Evolutionary conservation across 1,140 invertebrate species (phyloP).

Genomic region (Euwallacea fornicatus): DNA sequence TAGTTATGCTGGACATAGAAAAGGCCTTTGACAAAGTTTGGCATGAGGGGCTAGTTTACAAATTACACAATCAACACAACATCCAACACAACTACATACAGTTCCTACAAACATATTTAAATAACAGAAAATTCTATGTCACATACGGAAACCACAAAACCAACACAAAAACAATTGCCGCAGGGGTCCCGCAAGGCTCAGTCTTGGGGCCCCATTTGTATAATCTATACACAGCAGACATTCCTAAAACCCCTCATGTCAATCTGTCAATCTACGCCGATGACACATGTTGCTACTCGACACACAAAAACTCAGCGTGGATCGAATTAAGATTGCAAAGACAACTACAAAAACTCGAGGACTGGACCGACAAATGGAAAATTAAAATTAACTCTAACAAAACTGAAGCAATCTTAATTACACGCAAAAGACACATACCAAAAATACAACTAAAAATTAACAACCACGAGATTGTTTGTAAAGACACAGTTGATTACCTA

Average conservation of each 20-base stretch:
- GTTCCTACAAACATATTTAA: conserved; percentile 1
- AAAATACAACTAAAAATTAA: not conserved
- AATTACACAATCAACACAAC: not conserved
- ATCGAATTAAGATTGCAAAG: not conserved
- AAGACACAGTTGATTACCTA: not conserved
- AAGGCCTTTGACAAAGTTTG: conserved; percentile 30
- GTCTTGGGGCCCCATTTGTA: conserved; percentile 8
- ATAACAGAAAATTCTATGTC: not conserved
- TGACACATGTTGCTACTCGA: not conserved
- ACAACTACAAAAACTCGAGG: not conserved
- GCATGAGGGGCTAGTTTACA: conserved; percentile 15
- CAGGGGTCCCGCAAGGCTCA: conserved; percentile 19
- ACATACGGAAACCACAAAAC: not conserved
- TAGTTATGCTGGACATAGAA: conserved; percentile 13
- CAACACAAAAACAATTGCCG: not conserved
- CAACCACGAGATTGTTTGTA: not conserved
- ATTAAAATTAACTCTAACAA: not conserved
- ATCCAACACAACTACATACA: not conserved
- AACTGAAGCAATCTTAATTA: not conserved
- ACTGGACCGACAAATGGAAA: not conserved
- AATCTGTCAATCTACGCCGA: conserved; percentile 3
- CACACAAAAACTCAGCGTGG: not conserved
- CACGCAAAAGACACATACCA: not conserved
- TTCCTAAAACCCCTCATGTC: not conserved
- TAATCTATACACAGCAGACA: conserved; percentile 20